Conservation (phyloP, 2,797 vertebrate species). For the Malacoraja senta region DNA sequence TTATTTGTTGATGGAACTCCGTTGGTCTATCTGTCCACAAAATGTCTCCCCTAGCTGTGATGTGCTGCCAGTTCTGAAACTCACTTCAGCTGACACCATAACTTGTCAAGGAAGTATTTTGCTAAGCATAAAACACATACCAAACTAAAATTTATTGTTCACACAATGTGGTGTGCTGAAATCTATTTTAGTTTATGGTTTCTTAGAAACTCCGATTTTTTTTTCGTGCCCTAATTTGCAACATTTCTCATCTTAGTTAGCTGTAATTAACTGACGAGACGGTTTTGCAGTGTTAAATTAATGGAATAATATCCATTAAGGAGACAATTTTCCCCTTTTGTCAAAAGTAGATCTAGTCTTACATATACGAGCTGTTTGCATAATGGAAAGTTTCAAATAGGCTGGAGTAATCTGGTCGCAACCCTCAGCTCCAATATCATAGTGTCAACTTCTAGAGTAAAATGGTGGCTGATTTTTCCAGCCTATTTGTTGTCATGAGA, state of each 20-base stretch:
- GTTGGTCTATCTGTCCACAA: constrained; percentile 10
- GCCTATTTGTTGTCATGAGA: neutral
- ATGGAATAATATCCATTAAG: neutral
- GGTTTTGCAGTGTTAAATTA: neutral
- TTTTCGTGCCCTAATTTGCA: neutral
- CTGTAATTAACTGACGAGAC: neutral
- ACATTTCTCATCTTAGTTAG: neutral
- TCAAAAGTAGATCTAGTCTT: neutral
- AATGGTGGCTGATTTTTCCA: neutral
- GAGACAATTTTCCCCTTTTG: neutral
- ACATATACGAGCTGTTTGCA: neutral
- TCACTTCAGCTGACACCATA: constrained; percentile 24
- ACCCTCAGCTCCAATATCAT: neutral
- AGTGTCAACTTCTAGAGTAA: neutral
- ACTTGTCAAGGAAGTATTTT: constrained; percentile 9
- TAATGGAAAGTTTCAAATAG: neutral
- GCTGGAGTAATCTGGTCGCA: neutral
- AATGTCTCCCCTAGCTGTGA: constrained; percentile 20
- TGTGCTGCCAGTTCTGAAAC: constrained; percentile 30
- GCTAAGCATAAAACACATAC: constrained; percentile 1
- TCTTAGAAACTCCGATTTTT: neutral
- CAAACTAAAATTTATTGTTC: neutral
- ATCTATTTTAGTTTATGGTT: constrained; percentile 31
- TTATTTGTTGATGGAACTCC: neutral
- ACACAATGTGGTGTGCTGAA: neutral